These are phyloP conservation scores for Apteryx mantelli DNA, from an alignment of 2,113 vertebrate genomes.

Conservation along the genomic window DNA sequence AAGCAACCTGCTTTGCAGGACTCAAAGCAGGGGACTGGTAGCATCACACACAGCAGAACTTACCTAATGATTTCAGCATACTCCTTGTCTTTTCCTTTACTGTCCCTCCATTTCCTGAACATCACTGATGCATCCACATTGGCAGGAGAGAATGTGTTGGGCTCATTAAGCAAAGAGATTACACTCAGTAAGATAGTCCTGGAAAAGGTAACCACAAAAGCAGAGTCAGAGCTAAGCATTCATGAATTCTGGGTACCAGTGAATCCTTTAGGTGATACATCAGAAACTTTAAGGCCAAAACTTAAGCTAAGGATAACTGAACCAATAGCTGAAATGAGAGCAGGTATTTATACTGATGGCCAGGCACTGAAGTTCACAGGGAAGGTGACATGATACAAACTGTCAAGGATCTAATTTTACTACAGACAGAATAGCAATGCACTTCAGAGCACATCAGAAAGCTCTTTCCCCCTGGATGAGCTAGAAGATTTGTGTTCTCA, in stretches of 20 bases:
- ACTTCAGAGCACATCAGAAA: not conserved
- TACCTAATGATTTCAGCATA: slow-evolving; percentile 98
- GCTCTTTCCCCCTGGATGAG: not conserved
- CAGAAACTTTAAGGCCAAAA: not conserved
- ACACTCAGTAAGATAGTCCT: slow-evolving; percentile 96
- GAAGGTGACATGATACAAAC: not conserved
- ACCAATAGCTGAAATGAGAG: not conserved
- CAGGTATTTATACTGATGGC: not conserved
- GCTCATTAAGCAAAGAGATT: slow-evolving; percentile 98
- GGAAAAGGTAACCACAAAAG: slow-evolving; percentile 43
- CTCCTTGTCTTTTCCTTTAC: slow-evolving; percentile 99
- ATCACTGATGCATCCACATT: slow-evolving; percentile 98
- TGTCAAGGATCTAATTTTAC: not conserved
- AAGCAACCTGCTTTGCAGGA: not conserved
- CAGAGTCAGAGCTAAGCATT: not conserved
- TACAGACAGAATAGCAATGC: not conserved
- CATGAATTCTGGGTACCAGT: accelerated
- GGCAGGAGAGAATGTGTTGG: slow-evolving; percentile 98
- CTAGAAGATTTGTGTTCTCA: not conserved
- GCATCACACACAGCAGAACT: not conserved
- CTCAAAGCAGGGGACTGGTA: not conserved
- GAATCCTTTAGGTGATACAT: not conserved
- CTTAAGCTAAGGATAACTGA: not conserved
- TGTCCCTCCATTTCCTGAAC: slow-evolving; percentile 99
- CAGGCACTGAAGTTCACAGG: not conserved